Evolutionary conservation across 2,113 vertebrate genomes (phyloP).

Genomic region (Heterocephalus glaber): DNA sequence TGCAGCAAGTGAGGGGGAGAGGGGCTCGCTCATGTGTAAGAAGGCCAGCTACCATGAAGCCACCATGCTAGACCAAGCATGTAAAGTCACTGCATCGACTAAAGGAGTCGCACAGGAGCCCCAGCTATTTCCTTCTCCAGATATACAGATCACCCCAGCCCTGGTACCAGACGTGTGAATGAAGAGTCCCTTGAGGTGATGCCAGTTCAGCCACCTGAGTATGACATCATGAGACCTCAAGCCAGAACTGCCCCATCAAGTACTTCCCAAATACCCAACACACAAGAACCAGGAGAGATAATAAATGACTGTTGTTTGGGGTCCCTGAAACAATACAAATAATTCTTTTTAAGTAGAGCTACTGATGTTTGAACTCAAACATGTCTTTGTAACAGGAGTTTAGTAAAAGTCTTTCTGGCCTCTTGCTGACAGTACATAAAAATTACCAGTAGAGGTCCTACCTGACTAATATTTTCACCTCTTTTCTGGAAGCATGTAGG

Average conservation of each 20-base stretch:
- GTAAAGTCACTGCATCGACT: neutral
- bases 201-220: neutral
- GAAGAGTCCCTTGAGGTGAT: neutral
- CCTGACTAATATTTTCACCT: conserved; percentile 12
- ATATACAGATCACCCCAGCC: neutral
- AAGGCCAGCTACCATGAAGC: neutral
- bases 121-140: neutral
- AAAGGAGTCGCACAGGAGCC: neutral
- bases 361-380: conserved; percentile 30
- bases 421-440: conserved; percentile 52
- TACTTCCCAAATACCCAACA: neutral
- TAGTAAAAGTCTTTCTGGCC: neutral
- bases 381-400: neutral
- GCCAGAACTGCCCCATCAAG: neutral
- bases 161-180: neutral
- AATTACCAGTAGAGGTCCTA: conserved; percentile 75
- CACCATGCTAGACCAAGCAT: neutral
- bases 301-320: conserved; percentile 18
- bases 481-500: conserved; percentile 16
- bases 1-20: neutral
- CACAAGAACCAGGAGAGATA: neutral
- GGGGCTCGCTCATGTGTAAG: too few species aligned
- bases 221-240: neutral
- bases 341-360: conserved; percentile 22
- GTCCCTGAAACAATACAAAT: conserved; percentile 19